These are phyloP conservation scores for Ceyx margarethae DNA, from an alignment of 2,113 vertebrate species.

Conservation along the genomic window DNA sequence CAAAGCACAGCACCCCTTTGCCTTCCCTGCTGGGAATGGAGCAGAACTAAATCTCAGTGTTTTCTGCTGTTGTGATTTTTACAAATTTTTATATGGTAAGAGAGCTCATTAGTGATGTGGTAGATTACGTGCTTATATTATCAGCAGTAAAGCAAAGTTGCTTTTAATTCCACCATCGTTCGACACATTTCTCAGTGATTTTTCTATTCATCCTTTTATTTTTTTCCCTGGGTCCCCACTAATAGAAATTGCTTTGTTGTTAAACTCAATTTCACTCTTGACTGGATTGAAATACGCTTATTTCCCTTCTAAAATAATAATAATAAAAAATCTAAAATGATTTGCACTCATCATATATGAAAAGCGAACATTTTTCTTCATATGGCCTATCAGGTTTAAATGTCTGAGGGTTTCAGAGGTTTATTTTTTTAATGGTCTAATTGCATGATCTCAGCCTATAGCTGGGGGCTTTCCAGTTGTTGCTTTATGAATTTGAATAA, in stretches of 20 bases:
- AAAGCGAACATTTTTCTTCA: slow-evolving; percentile 9
- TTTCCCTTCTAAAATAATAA: slow-evolving; percentile 60
- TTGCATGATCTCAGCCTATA: neutral
- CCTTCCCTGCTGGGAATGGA: neutral
- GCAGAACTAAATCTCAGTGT: neutral
- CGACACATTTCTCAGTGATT: slow-evolving; percentile 27
- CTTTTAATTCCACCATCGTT: slow-evolving; percentile 22
- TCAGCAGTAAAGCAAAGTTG: slow-evolving; percentile 20
- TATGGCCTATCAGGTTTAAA: neutral
- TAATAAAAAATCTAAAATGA: slow-evolving; percentile 9
- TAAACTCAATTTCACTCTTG: slow-evolving; percentile 68
- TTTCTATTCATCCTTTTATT: neutral
- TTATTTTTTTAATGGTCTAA: neutral
- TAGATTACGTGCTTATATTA: slow-evolving; percentile 7
- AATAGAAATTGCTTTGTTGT: slow-evolving; percentile 57
- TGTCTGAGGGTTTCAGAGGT: neutral
- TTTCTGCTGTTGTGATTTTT: neutral
- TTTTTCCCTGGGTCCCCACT: neutral
- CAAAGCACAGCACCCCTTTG: neutral
- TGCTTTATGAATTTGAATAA: neutral
- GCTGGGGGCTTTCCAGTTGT: neutral
- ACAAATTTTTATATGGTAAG: neutral
- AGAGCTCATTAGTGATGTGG: neutral
- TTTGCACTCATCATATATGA: neutral
- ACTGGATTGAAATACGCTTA: slow-evolving; percentile 53